Percentiles rank a stretch among this genome's conserved stretches.
phyloP scores from a whole-genome alignment of 2,797 vertebrate species.

The Periparus ater region DNA sequence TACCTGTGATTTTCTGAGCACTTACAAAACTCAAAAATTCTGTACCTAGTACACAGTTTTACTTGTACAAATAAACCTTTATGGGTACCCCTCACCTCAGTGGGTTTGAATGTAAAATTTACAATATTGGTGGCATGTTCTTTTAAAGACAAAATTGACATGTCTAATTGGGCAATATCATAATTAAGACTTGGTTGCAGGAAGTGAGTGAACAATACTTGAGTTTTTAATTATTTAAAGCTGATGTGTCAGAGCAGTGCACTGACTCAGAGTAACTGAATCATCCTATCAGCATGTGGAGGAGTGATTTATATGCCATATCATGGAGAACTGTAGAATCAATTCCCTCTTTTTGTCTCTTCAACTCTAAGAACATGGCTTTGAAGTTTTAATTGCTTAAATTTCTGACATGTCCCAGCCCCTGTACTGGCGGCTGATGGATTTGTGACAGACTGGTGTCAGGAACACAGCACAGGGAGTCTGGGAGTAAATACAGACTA shows the following conservation, averaged over 20 bases:
- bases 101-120: not conserved
- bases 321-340: not conserved
- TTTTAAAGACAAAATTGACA: not conserved
- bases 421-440: not conserved
- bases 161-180: not conserved
- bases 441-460: not conserved
- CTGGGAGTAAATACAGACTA: not conserved
- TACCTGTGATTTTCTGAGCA: not conserved
- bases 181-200: not conserved
- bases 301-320: constrained; percentile 15
- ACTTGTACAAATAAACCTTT: not conserved
- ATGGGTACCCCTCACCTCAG: not conserved
- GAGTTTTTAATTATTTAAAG: not conserved
- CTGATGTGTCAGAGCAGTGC: constrained; percentile 11
- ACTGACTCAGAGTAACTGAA: constrained; percentile 46
- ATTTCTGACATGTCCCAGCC: not conserved
- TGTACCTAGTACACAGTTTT: not conserved
- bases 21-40: not conserved
- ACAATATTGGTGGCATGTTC: not conserved
- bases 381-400: not conserved
- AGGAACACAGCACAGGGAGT: not conserved
- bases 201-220: constrained; percentile 10
- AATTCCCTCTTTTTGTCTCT: not conserved
- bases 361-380: not conserved
- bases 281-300: constrained; percentile 27